Evolutionary conservation across 2,797 vertebrate genomes (phyloP).

Genomic region (Fistularia commersonii): DNA sequence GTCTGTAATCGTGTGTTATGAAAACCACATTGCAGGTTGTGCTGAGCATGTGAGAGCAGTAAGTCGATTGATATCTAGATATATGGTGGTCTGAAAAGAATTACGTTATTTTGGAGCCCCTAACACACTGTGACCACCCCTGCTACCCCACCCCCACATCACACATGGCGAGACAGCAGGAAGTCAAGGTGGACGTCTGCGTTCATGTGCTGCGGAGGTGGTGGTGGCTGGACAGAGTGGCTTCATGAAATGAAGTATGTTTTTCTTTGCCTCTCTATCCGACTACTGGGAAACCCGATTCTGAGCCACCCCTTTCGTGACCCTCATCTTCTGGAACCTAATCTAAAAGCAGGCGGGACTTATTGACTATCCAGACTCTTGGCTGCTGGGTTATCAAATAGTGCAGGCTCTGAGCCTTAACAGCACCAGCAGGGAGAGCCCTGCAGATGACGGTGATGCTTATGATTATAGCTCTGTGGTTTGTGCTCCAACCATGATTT

Average conservation of each 20-base stretch:
- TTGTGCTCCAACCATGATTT: constrained; percentile 47
- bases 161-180: constrained; percentile 64
- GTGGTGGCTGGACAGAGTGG: constrained; percentile 22
- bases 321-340: constrained; percentile 23
- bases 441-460: constrained; percentile 19
- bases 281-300: constrained; percentile 47
- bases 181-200: constrained; percentile 48
- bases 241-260: constrained; percentile 57
- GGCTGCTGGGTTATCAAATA: constrained; percentile 53
- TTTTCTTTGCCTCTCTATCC: constrained; percentile 60
- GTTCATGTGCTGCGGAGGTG: constrained; percentile 4
- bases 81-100: constrained; percentile 20
- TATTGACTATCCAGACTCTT: constrained; percentile 47
- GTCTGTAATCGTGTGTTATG: too few relatives aligned
- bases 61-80: not conserved
- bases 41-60: constrained; percentile 12
- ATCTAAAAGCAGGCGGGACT: constrained; percentile 34
- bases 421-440: constrained; percentile 21
- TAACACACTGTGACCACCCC: constrained; percentile 5
- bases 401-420: constrained; percentile 37
- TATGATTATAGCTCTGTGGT: constrained; percentile 41
- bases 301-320: constrained; percentile 27
- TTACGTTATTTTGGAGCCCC: constrained; percentile 30
- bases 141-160: constrained; percentile 35
- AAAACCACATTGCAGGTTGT: not conserved